Percentiles rank a stretch among this genome's conserved stretches.
phyloP scores from a whole-genome alignment of 2,888 invertebrate species.

The Himalopsyche tibetana region DNA sequence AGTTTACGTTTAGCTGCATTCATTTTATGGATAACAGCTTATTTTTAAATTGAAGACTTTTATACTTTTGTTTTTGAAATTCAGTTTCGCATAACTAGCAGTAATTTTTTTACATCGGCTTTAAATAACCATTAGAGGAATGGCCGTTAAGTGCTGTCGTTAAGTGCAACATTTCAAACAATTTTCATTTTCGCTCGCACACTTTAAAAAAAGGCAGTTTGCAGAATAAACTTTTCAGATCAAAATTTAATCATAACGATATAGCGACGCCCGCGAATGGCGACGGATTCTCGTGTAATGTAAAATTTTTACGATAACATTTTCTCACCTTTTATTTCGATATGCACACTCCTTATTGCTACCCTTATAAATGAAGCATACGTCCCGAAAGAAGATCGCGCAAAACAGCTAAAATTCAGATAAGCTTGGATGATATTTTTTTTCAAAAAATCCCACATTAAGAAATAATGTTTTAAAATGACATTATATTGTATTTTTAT shows the following conservation, averaged over 20 bases:
- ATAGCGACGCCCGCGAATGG: neutral
- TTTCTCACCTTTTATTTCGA: conserved; percentile 39
- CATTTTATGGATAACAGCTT: too few relatives aligned
- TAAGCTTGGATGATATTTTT: too few relatives aligned
- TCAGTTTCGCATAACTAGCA: conserved; percentile 14
- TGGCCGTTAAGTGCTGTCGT: conserved; percentile 15
- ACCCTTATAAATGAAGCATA: neutral
- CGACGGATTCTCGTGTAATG: conserved; percentile 32
- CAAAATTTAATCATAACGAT: conserved; percentile 35
- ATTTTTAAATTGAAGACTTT: neutral
- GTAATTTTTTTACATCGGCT: conserved; percentile 10
- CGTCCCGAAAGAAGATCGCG: neutral
- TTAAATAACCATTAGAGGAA: conserved; percentile 36
- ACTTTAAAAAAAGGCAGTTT: conserved; percentile 4
- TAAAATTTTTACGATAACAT: neutral
- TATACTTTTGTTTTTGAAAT: neutral
- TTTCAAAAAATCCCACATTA: too few relatives aligned
- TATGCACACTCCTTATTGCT: neutral
- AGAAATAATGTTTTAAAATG: too few relatives aligned
- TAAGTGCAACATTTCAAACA: conserved; percentile 28
- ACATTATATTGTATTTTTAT: too few relatives aligned
- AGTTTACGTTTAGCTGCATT: too few relatives aligned
- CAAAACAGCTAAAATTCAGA: too few relatives aligned
- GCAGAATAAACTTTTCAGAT: conserved; percentile 21
- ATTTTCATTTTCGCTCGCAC: conserved; percentile 1